Conservation (phyloP, 2,888 invertebrate species). For the Allolobophora icterica region DNA sequence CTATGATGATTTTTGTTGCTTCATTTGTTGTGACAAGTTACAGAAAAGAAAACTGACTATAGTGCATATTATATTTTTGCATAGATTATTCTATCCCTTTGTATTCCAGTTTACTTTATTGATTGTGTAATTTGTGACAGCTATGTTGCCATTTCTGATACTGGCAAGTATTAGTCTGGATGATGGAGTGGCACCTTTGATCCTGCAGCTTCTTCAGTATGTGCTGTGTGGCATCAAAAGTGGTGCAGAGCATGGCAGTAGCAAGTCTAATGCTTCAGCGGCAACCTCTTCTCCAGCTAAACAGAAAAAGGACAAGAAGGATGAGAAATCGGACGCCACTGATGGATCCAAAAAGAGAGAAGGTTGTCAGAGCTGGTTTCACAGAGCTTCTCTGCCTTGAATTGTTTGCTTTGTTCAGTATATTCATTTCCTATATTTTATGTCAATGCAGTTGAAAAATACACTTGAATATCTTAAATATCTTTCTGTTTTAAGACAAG, state of each 20-base stretch:
- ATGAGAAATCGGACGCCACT: conserved; percentile 53
- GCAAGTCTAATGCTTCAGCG: not conserved
- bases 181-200: conserved; percentile 87
- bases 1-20: too few species aligned
- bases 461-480: too few species aligned
- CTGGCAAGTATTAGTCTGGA: conserved; percentile 82
- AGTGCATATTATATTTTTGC: too few species aligned
- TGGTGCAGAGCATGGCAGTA: not conserved
- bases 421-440: not conserved
- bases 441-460: too few species aligned
- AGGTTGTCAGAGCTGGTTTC: not conserved
- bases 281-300: conserved; percentile 50
- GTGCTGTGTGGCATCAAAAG: conserved; percentile 75
- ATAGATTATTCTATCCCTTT: not conserved
- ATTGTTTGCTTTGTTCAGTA: not conserved
- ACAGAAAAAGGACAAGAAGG: conserved; percentile 55
- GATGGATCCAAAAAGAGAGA: conserved; percentile 25
- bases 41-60: too few species aligned
- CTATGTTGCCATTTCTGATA: conserved; percentile 80
- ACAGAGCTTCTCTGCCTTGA: not conserved
- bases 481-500: too few species aligned
- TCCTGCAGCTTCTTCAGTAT: conserved; percentile 85
- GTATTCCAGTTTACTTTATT: not conserved
- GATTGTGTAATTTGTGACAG: conserved; percentile 28
- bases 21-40: too few species aligned